Base-by-base conservation (phyloP, 2,113 vertebrate species). In the Spea bombifrons region DNA sequence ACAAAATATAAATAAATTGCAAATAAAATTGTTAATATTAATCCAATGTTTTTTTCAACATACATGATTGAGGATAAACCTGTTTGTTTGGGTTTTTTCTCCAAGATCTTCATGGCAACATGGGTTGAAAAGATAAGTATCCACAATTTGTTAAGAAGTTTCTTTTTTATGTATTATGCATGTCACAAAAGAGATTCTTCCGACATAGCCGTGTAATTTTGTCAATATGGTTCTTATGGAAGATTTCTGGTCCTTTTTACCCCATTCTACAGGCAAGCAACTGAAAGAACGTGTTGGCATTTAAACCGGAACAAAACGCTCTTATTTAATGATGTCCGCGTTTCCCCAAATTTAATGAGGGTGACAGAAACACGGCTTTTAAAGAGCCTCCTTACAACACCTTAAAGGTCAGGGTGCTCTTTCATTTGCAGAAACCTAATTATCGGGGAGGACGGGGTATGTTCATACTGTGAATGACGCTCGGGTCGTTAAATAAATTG, bases 331-430 rank as follows among this genome's bases (percentile, higher is more conserved):
- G 47, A 59, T 43, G 5, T 45, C 30, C 3, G 53, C 46, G 8
- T 57, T 57, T 43, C 46, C 55, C 44, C 12, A 8, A n/a, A 49
- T 77, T 49, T 71, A 71, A 77, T 30, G 67, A 30, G 47, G 44
- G 17, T 77, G 55, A 59, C 66, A 69, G 66, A 10, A 30, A 70
- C 53, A 30, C 67, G 5, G 48, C 68, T 71, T 77, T 8, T 50
- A 77, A 70, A 71, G 66, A 64, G 12, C 13, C 55, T 44, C 63
- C 43, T 59, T 48, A 63, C 46, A 63, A 66, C 17, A 9, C 49
- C 71, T 61, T 77, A 77, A 77, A 77, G 75, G 75, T 77, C 75
- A 77, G 53, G 52, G 16, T 16, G 44, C 17, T 70, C 16, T 77
- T 71, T 69, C 67, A 48, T 76, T 70, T 77, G 17, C 75, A 77